Base-by-base conservation (phyloP, 2,113 vertebrate species). In the Parus major region DNA sequence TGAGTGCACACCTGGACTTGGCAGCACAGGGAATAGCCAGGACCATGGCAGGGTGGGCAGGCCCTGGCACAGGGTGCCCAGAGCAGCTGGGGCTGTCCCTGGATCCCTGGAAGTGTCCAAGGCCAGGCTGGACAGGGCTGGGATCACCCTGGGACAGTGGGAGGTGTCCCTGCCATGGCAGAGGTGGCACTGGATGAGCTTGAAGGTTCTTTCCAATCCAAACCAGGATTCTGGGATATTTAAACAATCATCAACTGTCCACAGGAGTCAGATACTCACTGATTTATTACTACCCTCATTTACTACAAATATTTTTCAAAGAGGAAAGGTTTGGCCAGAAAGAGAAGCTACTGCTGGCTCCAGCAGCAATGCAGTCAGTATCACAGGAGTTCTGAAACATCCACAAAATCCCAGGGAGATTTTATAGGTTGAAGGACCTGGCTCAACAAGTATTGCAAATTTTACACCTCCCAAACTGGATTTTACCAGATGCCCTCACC, bases 401-500 rank as follows among this genome's bases (percentile, higher is more conserved):
- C 59, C 66, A 33, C 50, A 70, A 7, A 84, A 35, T 10, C 29
- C 49, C 88, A 65, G 57, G 19, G n/a, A 18, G 7, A 12, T 73
- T 53, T 11, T 33, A 20, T 0, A 41, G 10, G 46, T 3, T 53
- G 52, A 86, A 94, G 49, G 35, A 7, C 44, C 39, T 12, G n/a
- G 49, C 53, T 65, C 36, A 90, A 2, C 42, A 50, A 66, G 14
- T 2, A 29, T 1, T 39, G 22, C 47, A 15, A 36, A 46, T 4
- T 64, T 68, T 7, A 60, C 44, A 57, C 29, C 39, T 83, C 76
- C 35, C 4, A 2, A 5, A 7, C 8, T 17, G n/a, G 36, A 27
- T 92, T 66, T 65, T 21, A 23, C 25, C 60, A 33, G 55, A 21
- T 2, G 11, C 5, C 2, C 61, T 87, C 83, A 99, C 99, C 98